phyloP scores from a whole-genome alignment of 1,140 invertebrate species.

The Drosophila nannoptera region DNA sequence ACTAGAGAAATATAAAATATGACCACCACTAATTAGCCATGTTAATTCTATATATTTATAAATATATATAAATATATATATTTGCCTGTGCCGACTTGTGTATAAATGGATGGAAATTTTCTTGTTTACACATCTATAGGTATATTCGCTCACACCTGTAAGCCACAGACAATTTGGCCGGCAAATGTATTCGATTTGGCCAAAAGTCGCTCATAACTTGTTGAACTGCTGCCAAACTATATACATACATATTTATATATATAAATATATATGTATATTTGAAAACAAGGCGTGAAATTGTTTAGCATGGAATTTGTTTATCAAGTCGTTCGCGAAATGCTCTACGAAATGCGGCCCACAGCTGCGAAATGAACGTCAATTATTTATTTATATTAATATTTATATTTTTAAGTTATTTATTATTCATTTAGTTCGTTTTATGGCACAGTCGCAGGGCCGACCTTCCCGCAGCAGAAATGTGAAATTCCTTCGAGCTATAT shows the following conservation, averaged over 20 bases:
- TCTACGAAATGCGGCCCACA: constrained; percentile 9
- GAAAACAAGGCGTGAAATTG: constrained; percentile 49
- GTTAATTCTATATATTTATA: constrained; percentile 7
- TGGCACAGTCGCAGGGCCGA: no score
- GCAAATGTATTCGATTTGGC: constrained; percentile 19
- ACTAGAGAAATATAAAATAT: constrained; percentile 31
- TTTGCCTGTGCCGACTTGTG: background rate
- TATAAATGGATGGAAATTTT: background rate
- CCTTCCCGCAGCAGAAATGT: background rate
- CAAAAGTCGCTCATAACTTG: constrained; percentile 41
- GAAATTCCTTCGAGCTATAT: background rate
- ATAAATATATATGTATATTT: constrained; percentile 3
- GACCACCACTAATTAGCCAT: constrained; percentile 14
- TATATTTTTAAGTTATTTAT: background rate
- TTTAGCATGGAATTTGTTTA: background rate
- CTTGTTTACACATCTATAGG: background rate
- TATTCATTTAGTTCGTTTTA: background rate
- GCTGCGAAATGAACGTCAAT: background rate
- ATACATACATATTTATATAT: constrained; percentile 1
- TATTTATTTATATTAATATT: no score
- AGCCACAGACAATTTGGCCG: constrained; percentile 6
- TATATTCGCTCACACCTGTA: constrained; percentile 28
- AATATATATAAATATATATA: background rate
- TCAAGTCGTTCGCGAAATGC: constrained; percentile 21
- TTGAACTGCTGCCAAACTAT: constrained; percentile 47